Conservation (phyloP, 2,797 vertebrate species). For the Austrolebias charrua region DNA sequence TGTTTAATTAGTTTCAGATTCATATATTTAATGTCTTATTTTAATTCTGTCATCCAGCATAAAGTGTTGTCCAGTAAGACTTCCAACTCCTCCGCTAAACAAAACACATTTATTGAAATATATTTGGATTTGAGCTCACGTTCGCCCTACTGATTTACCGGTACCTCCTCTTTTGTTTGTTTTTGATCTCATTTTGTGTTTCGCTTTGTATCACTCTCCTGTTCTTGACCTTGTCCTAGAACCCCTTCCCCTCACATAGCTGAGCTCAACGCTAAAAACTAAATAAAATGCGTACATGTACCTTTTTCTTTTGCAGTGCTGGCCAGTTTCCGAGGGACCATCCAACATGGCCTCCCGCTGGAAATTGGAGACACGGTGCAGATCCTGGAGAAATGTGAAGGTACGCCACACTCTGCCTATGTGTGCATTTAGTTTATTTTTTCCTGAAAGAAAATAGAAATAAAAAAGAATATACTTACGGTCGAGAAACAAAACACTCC, state of each 20-base stretch:
- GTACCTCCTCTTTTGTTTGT: not conserved
- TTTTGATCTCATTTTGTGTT: not conserved
- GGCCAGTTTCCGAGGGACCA: constrained; percentile 92
- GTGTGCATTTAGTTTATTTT: not conserved
- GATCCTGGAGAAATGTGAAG: constrained; percentile 97
- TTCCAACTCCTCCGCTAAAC: not conserved
- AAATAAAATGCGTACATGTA: constrained; percentile 25
- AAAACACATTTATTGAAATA: not conserved
- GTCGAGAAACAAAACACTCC: constrained; percentile 7
- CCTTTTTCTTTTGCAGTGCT: constrained; percentile 83
- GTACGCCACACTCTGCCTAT: constrained; percentile 62
- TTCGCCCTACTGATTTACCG: not conserved
- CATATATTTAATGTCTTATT: too few species aligned
- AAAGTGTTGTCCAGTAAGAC: too few species aligned
- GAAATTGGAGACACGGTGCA: constrained; percentile 98
- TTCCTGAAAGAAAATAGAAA: not conserved
- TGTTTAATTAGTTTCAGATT: too few species aligned
- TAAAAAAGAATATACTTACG: not conserved
- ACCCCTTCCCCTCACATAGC: constrained; percentile 12
- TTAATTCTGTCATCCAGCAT: too few species aligned
- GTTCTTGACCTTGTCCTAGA: not conserved
- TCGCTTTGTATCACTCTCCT: not conserved
- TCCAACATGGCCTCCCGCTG: constrained; percentile 91
- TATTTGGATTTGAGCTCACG: not conserved
- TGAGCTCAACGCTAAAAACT: not conserved